Evolutionary conservation across 2,888 invertebrate genomes (phyloP).

Genomic region (Drosophila rubida): DNA sequence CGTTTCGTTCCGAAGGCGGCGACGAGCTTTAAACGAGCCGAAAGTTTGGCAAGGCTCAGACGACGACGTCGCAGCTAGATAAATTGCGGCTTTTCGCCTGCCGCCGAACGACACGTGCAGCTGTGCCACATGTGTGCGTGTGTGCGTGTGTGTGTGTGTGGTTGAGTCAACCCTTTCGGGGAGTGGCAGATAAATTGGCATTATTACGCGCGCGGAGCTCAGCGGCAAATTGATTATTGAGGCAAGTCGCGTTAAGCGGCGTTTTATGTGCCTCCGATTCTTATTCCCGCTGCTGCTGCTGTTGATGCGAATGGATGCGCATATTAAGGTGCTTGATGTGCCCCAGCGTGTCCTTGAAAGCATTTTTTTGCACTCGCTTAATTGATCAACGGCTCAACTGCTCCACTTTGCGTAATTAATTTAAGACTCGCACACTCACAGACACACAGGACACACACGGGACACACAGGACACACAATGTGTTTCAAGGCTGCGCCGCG

Average conservation of each 20-base stretch:
- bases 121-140: slow-evolving; percentile 1
- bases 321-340: slow-evolving; percentile 60
- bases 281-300: slow-evolving; percentile 1
- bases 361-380: slow-evolving; percentile 82
- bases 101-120: slow-evolving; percentile 56
- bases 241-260: slow-evolving; percentile 76
- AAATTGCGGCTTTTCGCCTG: slow-evolving; percentile 69
- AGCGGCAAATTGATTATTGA: slow-evolving; percentile 81
- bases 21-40: slow-evolving; percentile 16
- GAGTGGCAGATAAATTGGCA: slow-evolving; percentile 72
- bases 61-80: slow-evolving; percentile 58
- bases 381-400: slow-evolving; percentile 76
- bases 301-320: slow-evolving; percentile 37
- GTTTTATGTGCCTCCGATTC: slow-evolving; percentile 63
- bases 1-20: slow-evolving; percentile 3
- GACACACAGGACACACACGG: too few species aligned
- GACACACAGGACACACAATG: too few species aligned
- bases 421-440: too few species aligned
- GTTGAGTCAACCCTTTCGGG: slow-evolving; percentile 42
- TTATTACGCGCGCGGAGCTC: slow-evolving; percentile 71
- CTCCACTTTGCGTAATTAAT: too few species aligned
- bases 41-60: slow-evolving; percentile 25
- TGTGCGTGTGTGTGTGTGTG: not conserved
- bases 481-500: too few species aligned
- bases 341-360: slow-evolving; percentile 58